A percentile compares a stretch with the other conserved stretches of the same genome.
Conservation (phyloP, 2,113 vertebrate species). For the Siniperca knerii region DNA sequence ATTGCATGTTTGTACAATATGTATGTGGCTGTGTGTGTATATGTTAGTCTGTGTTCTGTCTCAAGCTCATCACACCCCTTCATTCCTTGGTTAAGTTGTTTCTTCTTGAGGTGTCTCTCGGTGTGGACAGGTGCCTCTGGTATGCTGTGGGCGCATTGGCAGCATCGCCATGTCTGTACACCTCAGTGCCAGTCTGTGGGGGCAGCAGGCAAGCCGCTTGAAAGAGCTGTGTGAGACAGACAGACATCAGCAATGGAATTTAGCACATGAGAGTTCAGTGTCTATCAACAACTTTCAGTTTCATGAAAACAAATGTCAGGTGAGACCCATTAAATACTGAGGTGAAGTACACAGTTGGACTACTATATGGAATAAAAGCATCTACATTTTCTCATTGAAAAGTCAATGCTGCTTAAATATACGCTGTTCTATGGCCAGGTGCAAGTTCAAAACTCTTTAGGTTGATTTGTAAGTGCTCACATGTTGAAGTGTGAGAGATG, state of each 20-base stretch:
- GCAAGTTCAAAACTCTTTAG: not conserved
- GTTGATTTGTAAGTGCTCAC: constrained; percentile 52
- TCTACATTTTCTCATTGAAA: not conserved
- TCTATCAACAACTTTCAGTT: not conserved
- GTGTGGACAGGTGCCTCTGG: constrained; percentile 58
- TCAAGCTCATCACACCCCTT: not conserved
- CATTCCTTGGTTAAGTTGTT: constrained; percentile 16
- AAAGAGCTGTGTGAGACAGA: constrained; percentile 62
- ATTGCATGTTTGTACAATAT: not conserved
- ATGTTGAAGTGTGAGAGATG: constrained; percentile 62
- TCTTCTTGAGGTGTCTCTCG: constrained; percentile 17
- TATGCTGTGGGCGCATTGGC: constrained; percentile 59
- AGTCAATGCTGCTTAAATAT: not conserved
- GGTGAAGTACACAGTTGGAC: not conserved
- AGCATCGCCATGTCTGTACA: constrained; percentile 64
- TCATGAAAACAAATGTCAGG: not conserved
- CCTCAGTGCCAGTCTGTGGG: constrained; percentile 72
- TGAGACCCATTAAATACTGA: not conserved
- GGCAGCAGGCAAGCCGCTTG: constrained; percentile 52
- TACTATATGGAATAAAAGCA: not conserved
- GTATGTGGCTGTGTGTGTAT: not conserved
- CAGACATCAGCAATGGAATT: constrained; percentile 28
- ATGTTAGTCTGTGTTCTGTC: constrained; percentile 10
- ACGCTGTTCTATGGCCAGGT: not conserved
- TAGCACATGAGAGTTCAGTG: not conserved